phyloP scores from a whole-genome alignment of 2,797 vertebrate species.

The Gadopsis bispinosus region DNA sequence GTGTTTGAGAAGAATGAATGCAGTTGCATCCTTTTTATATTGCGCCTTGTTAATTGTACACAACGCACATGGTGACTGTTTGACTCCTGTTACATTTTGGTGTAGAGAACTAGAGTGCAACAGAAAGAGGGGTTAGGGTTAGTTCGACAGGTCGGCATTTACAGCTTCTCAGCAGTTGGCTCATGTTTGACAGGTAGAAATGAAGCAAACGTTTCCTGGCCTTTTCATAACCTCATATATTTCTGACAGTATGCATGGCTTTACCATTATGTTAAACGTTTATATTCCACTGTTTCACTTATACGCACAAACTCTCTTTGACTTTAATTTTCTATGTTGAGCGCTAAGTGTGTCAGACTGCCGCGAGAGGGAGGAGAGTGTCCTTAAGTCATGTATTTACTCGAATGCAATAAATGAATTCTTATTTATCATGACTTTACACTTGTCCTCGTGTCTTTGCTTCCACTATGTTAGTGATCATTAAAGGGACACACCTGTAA shows the following conservation, averaged over 20 bases:
- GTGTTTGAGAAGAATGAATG: constrained; percentile 9
- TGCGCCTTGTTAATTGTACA: background rate
- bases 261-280: constrained; percentile 16
- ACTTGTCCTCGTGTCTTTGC: background rate
- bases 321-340: background rate
- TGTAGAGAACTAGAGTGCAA: constrained; percentile 10
- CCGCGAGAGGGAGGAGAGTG: background rate
- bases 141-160: background rate
- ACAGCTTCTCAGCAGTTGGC: constrained; percentile 1
- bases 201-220: background rate
- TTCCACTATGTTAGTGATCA: background rate
- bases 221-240: background rate
- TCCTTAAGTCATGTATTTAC: constrained; percentile 34
- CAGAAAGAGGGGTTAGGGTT: too few relatives aligned
- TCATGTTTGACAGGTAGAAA: background rate
- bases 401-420: constrained; percentile 59
- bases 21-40: background rate
- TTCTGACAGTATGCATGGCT: background rate
- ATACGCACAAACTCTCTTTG: constrained; percentile 23
- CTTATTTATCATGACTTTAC: constrained; percentile 42
- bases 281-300: constrained; percentile 17
- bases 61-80: background rate
- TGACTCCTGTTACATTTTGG: constrained; percentile 1
- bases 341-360: constrained; percentile 17
- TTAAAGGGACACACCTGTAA: background rate